Base-by-base conservation (phyloP, 2,113 vertebrate species). In the Siphamia tubifer region DNA sequence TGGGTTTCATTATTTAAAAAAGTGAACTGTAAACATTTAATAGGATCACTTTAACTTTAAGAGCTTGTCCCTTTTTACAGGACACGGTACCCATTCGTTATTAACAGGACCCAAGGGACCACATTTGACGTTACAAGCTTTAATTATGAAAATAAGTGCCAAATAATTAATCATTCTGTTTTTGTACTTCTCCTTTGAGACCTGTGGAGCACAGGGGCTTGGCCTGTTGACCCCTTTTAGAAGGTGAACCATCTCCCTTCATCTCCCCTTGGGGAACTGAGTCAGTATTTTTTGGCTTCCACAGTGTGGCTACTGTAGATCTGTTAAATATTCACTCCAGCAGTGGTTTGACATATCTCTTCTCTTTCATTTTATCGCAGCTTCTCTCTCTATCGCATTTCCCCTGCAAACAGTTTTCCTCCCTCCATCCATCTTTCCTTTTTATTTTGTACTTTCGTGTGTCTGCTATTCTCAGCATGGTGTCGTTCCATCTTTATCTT, bases 111-210 rank as follows among this genome's bases (percentile, higher is more conserved):
- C 38, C 32, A 40, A 48, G 60, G 62, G 70, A 49, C 23, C 43
- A 27, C 42, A 36, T 62, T 4, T 48, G 66, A 62, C 51, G 61
- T 78, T 52, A 64, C 49, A 55, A 56, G 42, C 45, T 75, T 68
- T 81, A 72, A 79, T 83, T 82, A 79, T 76, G 39, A 72, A 78
- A 80, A 76, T 71, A 67, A 35, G 24, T 68, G 48, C 52, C 56
- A 53, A 31, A 31, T 68, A 64, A 68, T 76, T 55, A 73, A 79
- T 81, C 30, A 84, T 67, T 78, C 57, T 55, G 31, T 69, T 55
- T 56, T 55, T 56, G 39, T 56, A 69, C 52, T 61, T 62, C 45
- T 17, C 54, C 32, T 52, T n/a, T 23, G 56, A 51, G 42, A 69
- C 8, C 17, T 28, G 1, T 3, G 2, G 44, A 43, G 44, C 65